Percentiles rank a stretch among this genome's conserved stretches.
These are phyloP conservation scores for Meteorus sp. DNA, from an alignment of 1,140 invertebrate species.

Conservation along the genomic window DNA sequence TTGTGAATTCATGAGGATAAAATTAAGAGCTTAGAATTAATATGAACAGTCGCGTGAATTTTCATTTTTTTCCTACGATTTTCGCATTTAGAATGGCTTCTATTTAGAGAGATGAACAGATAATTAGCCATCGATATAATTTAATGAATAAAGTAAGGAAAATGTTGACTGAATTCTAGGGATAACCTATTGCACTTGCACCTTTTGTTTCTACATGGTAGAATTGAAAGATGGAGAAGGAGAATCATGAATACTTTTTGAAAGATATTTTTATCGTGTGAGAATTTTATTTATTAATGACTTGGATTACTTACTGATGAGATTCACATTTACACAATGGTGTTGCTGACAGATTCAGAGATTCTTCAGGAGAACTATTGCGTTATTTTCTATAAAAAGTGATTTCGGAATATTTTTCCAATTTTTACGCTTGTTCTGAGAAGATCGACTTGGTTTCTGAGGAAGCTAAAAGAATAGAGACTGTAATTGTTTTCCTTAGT, in stretches of 20 bases:
- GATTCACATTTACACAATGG: too few species aligned
- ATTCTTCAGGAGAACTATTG: not conserved
- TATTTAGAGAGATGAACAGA: too few species aligned
- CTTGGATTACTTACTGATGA: slow-evolving; percentile 44
- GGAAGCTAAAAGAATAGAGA: slow-evolving; percentile 30
- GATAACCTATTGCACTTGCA: slow-evolving; percentile 52
- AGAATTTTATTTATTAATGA: slow-evolving; percentile 38
- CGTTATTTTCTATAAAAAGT: not conserved
- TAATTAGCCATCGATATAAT: slow-evolving; percentile 21
- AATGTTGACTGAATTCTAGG: slow-evolving; percentile 56
- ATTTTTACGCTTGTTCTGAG: not conserved
- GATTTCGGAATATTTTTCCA: not conserved
- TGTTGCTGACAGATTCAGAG: slow-evolving; percentile 37
- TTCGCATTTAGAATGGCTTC: too few species aligned
- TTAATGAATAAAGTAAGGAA: slow-evolving; percentile 6
- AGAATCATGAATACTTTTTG: slow-evolving; percentile 37
- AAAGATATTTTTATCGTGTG: slow-evolving; percentile 44
- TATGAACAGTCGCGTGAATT: too few species aligned
- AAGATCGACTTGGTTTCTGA: slow-evolving; percentile 1
- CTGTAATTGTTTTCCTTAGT: slow-evolving; percentile 52
- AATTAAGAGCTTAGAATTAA: too few species aligned
- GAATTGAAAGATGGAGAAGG: slow-evolving; percentile 9
- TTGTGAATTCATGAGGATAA: too few species aligned
- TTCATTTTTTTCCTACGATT: not conserved
- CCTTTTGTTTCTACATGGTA: slow-evolving; percentile 51